Evolutionary conservation across 2,113 vertebrate species (phyloP).

Genomic region (Haliaeetus leucogaster): DNA sequence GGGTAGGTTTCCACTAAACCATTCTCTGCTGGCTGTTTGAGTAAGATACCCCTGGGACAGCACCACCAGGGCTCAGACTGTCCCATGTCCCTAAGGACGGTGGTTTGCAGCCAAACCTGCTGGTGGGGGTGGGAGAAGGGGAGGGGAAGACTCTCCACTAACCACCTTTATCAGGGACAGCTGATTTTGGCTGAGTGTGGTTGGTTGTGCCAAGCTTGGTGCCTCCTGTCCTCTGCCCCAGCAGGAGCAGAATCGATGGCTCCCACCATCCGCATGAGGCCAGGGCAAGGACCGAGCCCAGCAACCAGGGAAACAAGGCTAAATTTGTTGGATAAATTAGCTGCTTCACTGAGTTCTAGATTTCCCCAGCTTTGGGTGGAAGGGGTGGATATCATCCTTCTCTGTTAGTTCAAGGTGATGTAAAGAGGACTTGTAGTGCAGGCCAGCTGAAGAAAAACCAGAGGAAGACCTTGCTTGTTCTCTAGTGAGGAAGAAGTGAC

Average conservation of each 20-base stretch:
- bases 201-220: not conserved
- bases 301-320: not conserved
- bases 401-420: not conserved
- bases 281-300: not conserved
- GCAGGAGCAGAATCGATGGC: not conserved
- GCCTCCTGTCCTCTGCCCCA: not conserved
- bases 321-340: not conserved
- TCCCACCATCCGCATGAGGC: not conserved
- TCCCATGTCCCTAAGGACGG: not conserved
- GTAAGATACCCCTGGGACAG: conserved; percentile 11
- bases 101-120: not conserved
- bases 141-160: not conserved
- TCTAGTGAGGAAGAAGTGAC: not conserved
- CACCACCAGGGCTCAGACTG: not conserved
- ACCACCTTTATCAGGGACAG: not conserved
- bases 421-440: not conserved
- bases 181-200: not conserved
- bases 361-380: not conserved
- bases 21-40: conserved; percentile 55
- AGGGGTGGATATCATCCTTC: not conserved
- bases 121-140: not conserved
- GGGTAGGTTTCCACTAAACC: conserved; percentile 52
- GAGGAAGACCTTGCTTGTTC: not conserved
- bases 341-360: not conserved
- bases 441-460: not conserved